phyloP scores from a whole-genome alignment of 2,797 vertebrate species.

The Notoglanidium macrostoma region DNA sequence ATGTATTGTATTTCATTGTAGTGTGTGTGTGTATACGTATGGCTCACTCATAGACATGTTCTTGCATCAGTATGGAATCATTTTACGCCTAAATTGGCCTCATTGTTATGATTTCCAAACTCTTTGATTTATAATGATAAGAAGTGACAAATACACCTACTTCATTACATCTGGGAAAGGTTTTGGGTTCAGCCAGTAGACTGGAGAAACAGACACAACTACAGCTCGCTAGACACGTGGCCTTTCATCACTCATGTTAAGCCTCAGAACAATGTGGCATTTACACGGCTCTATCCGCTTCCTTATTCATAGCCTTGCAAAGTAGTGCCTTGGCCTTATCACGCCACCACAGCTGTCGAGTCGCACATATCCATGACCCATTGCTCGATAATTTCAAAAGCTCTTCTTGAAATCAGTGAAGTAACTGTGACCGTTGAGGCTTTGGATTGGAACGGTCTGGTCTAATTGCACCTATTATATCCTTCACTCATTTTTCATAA shows the following conservation, averaged over 20 bases:
- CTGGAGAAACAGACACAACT: background rate
- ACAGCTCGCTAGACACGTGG: background rate
- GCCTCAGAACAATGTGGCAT: constrained; percentile 12
- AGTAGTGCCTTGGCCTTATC: constrained; percentile 18
- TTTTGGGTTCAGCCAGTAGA: background rate
- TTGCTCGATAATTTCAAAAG: constrained; percentile 6
- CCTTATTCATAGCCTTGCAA: constrained; percentile 11
- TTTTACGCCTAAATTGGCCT: no score
- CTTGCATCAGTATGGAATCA: no score
- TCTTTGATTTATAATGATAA: no score
- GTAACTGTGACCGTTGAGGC: background rate
- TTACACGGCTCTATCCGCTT: background rate
- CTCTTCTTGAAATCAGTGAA: background rate
- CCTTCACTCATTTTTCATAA: background rate
- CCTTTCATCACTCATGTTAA: constrained; percentile 21
- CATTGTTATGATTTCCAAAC: no score
- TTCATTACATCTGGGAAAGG: background rate
- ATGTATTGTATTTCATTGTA: no score
- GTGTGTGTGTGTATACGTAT: no score
- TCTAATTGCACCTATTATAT: constrained; percentile 26
- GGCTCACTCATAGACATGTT: no score
- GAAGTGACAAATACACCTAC: no score
- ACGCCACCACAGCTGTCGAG: constrained; percentile 9
- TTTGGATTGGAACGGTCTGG: background rate
- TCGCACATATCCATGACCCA: constrained; percentile 4